Conservation (phyloP, 2,888 invertebrate genomes). For the Byasa hedistus region DNA sequence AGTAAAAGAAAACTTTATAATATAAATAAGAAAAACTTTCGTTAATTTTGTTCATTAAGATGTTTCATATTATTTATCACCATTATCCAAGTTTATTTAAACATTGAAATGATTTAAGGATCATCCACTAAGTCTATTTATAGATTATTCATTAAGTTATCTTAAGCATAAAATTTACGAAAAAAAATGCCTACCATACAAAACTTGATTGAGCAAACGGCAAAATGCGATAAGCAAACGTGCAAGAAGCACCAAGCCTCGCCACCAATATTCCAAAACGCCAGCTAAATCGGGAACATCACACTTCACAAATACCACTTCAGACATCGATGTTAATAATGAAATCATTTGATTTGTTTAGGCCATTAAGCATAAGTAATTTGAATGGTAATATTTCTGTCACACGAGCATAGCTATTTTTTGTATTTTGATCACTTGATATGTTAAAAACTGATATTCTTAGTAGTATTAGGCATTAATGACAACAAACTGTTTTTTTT, state of each 20-base stretch:
- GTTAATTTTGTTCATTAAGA: too few species aligned
- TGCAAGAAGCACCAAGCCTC: conserved; percentile 70
- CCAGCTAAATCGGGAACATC: conserved; percentile 70
- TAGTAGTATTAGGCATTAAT: background rate
- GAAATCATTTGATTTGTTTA: conserved; percentile 30
- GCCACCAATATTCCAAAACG: conserved; percentile 77
- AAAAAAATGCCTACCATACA: conserved; percentile 45
- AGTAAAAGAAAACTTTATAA: too few species aligned
- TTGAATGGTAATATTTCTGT: background rate
- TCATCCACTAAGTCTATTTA: background rate
- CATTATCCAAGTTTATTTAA: background rate
- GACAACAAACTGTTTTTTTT: background rate
- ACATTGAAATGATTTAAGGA: too few species aligned
- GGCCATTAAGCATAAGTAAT: conserved; percentile 26
- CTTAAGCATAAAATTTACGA: background rate
- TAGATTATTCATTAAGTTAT: background rate
- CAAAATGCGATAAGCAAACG: conserved; percentile 66
- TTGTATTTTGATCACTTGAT: background rate
- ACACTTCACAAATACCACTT: conserved; percentile 56
- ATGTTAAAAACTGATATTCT: background rate
- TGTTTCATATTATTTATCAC: too few species aligned
- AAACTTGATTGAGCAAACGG: conserved; percentile 57
- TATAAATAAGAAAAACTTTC: too few species aligned
- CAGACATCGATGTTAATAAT: conserved; percentile 55
- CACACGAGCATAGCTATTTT: background rate